These are phyloP conservation scores for Ammospiza maritima DNA, from an alignment of 2,797 vertebrate species.

Conservation along the genomic window DNA sequence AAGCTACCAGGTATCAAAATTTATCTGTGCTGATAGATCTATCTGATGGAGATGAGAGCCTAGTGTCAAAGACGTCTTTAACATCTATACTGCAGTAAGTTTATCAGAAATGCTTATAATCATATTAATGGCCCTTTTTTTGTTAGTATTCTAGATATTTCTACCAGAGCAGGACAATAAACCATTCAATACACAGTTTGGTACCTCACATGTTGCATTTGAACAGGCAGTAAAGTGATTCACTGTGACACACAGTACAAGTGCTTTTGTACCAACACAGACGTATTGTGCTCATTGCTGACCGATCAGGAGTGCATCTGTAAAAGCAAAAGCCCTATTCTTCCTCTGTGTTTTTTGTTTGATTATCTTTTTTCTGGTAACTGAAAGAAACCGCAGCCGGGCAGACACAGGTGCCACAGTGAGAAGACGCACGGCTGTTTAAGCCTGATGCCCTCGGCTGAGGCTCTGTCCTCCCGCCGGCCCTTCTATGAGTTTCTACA, in stretches of 20 bases:
- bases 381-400: background rate
- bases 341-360: background rate
- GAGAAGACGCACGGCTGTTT: fast-evolving
- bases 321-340: background rate
- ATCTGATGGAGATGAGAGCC: background rate
- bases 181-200: background rate
- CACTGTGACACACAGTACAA: fast-evolving
- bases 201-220: background rate
- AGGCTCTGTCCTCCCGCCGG: background rate
- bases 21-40: background rate
- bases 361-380: background rate
- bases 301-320: fast-evolving
- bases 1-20: background rate
- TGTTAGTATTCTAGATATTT: background rate
- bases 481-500: background rate
- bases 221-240: background rate
- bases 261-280: background rate
- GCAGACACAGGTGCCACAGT: background rate
- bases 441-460: fast-evolving
- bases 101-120: background rate
- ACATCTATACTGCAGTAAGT: background rate
- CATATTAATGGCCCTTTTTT: background rate
- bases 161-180: background rate
- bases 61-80: background rate
- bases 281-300: fast-evolving